These are phyloP conservation scores for Apostichopus parvimensis DNA, from an alignment of 35 echinoderm and acorn worm species.

Conservation along the genomic window DNA sequence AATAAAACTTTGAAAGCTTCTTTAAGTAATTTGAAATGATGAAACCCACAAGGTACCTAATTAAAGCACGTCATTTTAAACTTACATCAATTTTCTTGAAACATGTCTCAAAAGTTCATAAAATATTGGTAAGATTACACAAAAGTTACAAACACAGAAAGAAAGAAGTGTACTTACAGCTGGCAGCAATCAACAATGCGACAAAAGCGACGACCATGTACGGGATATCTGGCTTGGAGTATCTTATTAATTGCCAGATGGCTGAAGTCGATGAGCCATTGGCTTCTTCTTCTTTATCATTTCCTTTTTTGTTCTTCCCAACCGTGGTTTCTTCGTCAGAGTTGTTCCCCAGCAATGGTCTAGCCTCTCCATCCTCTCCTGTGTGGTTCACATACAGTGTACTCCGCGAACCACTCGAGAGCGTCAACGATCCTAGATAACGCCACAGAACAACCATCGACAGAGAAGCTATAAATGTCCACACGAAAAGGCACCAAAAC, in stretches of 20 bases:
- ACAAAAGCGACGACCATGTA: slow-evolving; percentile 44
- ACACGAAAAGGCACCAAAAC: slow-evolving; percentile 60
- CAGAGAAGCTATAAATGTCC: slow-evolving; percentile 40
- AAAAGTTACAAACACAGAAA: background rate
- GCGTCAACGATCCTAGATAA: background rate
- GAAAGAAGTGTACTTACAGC: slow-evolving; percentile 29
- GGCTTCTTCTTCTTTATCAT: background rate
- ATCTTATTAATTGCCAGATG: slow-evolving; percentile 39
- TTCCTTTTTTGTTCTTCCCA: background rate
- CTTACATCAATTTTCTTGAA: too few species aligned
- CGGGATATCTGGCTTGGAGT: slow-evolving; percentile 55
- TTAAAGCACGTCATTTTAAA: too few species aligned
- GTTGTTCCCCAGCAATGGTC: background rate
- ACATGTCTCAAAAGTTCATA: too few species aligned
- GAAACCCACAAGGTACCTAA: too few species aligned
- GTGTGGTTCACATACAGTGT: background rate
- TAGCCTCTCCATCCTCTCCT: background rate
- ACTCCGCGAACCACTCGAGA: background rate
- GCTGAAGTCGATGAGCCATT: background rate
- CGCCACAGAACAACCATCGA: background rate
- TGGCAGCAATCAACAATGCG: slow-evolving; percentile 44
- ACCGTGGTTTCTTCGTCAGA: background rate
- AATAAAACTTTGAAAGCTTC: background rate
- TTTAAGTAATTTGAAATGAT: too few species aligned
- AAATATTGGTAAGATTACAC: background rate